phyloP scores from a whole-genome alignment of 1,140 invertebrate species.

The Paramacrobiotus metropolitanus region DNA sequence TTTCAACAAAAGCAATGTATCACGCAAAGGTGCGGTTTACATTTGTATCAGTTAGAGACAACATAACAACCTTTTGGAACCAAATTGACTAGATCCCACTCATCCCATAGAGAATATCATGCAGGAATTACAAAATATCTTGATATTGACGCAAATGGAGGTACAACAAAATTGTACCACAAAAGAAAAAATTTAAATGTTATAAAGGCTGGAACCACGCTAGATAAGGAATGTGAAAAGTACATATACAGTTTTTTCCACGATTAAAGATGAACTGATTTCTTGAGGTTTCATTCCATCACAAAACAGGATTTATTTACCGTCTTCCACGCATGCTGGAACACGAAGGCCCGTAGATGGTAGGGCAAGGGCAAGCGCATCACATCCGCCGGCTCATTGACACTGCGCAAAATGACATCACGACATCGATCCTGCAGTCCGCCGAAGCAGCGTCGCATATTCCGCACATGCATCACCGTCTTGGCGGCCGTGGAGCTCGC shows the following conservation, averaged over 20 bases:
- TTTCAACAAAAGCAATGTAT: no score
- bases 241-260: neutral
- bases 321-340: neutral
- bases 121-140: no score
- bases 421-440: slow-evolving; percentile 37
- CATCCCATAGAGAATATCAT: no score
- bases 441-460: slow-evolving; percentile 33
- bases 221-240: neutral
- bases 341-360: neutral
- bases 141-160: neutral
- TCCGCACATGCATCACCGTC: slow-evolving; percentile 39
- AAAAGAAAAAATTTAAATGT: neutral
- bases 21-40: no score
- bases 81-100: no score
- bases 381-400: neutral
- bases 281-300: neutral
- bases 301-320: neutral
- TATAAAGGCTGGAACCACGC: no score
- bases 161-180: neutral
- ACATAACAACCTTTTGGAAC: no score
- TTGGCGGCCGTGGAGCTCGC: slow-evolving; percentile 47
- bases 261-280: neutral
- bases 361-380: neutral
- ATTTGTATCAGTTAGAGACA: no score
- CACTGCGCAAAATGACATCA: slow-evolving; percentile 15